phyloP scores from a whole-genome alignment of 2,797 vertebrate species.

The Orientallactaga sibirica region DNA sequence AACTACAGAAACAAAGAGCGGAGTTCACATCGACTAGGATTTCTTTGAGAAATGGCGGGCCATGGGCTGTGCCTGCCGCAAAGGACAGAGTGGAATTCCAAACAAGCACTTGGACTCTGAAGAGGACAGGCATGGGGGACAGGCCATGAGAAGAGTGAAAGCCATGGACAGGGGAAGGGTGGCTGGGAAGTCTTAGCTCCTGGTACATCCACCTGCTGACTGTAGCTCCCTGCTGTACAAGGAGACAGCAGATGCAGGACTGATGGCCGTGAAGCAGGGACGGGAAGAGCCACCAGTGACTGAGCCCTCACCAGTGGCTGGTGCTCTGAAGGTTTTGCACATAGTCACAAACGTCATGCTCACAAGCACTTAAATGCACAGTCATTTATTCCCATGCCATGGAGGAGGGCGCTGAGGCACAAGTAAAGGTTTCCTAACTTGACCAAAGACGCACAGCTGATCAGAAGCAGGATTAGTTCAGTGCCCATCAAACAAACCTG shows the following conservation, averaged over 20 bases:
- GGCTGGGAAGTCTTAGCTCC: not conserved
- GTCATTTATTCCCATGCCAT: not conserved
- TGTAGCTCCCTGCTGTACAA: not conserved
- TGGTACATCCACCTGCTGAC: not conserved
- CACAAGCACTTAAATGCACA: not conserved
- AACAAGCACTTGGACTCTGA: not conserved
- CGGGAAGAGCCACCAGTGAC: not conserved
- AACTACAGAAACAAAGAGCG: not conserved
- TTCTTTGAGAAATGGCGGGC: not conserved
- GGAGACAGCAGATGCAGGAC: not conserved
- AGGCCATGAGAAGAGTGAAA: not conserved
- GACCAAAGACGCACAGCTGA: not conserved
- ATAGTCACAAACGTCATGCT: not conserved
- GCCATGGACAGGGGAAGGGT: not conserved
- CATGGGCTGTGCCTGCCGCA: not conserved
- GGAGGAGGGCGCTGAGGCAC: not conserved
- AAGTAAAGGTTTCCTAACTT: not conserved
- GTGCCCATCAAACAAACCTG: not conserved
- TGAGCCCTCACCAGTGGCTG: not conserved
- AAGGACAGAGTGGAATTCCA: not conserved
- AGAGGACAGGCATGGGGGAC: not conserved
- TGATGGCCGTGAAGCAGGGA: accelerated
- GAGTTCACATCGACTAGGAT: not conserved
- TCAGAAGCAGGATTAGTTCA: not conserved
- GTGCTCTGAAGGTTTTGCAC: not conserved